phyloP scores from a whole-genome alignment of 2,888 invertebrate species.

The Tetanocera ferruginea region DNA sequence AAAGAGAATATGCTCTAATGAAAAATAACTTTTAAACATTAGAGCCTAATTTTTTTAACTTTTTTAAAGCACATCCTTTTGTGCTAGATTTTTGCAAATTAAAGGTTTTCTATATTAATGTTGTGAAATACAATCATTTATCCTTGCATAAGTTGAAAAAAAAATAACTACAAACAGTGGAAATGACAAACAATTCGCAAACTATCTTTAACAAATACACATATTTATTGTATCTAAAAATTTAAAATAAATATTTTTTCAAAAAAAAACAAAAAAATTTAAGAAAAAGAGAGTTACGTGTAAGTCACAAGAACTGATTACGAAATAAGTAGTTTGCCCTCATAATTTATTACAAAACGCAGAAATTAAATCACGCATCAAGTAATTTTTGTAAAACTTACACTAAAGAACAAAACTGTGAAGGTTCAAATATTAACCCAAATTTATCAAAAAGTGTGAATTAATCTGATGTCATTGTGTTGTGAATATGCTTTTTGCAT shows the following conservation, averaged over 20 bases:
- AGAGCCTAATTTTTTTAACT: neutral
- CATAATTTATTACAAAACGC: slow-evolving; percentile 50
- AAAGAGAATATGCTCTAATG: neutral
- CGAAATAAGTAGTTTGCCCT: slow-evolving; percentile 70
- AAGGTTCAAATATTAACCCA: too few species aligned
- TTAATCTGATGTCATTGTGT: too few species aligned
- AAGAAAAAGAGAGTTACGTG: slow-evolving; percentile 17
- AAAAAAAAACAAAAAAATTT: slow-evolving; percentile 30
- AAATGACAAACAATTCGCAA: neutral
- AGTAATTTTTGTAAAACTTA: too few species aligned
- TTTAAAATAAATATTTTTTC: slow-evolving; percentile 28
- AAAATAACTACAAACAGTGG: neutral
- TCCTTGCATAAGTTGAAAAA: neutral
- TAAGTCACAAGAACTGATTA: slow-evolving; percentile 67
- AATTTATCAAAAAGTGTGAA: too few species aligned
- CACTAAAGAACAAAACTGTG: too few species aligned
- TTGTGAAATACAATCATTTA: slow-evolving; percentile 69
- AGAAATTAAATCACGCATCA: slow-evolving; percentile 4
- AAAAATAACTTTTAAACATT: neutral
- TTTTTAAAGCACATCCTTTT: slow-evolving; percentile 33
- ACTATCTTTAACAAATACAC: slow-evolving; percentile 22
- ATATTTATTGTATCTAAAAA: neutral
- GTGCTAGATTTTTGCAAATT: slow-evolving; percentile 31
- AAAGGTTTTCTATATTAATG: slow-evolving; percentile 46
- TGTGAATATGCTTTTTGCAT: too few species aligned